Conservation (phyloP, 1,140 invertebrate genomes). For the Melanaphis sacchari region DNA sequence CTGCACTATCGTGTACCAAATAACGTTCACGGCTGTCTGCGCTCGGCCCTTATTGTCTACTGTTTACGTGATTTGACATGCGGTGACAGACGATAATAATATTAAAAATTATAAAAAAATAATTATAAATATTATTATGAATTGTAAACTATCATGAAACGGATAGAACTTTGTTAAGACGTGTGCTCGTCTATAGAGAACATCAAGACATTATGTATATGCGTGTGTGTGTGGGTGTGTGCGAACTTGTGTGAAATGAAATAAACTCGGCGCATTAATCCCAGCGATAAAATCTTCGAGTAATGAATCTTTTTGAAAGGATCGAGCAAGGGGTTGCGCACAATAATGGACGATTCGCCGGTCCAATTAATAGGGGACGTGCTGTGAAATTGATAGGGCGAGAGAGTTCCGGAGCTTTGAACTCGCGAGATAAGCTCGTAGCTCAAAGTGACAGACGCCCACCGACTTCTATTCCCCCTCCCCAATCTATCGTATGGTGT, state of each 20-base stretch:
- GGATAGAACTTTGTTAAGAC: not conserved
- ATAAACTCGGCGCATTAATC: slow-evolving; percentile 47
- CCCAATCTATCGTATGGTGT: not conserved
- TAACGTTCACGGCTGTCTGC: not conserved
- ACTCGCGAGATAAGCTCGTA: slow-evolving; percentile 50
- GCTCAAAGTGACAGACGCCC: slow-evolving; percentile 55
- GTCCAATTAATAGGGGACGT: slow-evolving; percentile 57
- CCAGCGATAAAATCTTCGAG: slow-evolving; percentile 48
- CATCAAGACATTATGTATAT: not conserved
- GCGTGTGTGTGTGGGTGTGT: not conserved
- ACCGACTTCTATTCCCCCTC: not conserved
- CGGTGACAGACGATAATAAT: not conserved
- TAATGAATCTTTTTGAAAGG: slow-evolving; percentile 51
- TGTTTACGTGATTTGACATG: not conserved
- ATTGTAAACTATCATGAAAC: not conserved
- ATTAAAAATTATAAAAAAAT: not conserved
- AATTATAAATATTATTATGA: not conserved
- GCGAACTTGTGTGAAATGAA: slow-evolving; percentile 38
- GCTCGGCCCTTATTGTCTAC: not conserved
- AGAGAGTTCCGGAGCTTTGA: slow-evolving; percentile 57
- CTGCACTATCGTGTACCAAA: not conserved
- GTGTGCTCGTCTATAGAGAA: not conserved
- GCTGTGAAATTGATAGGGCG: slow-evolving; percentile 56
- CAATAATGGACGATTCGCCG: slow-evolving; percentile 32
- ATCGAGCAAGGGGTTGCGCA: slow-evolving; percentile 1